These are phyloP conservation scores for Xiphorhynchus elegans DNA, from an alignment of 2,113 vertebrate genomes.

Conservation along the genomic window DNA sequence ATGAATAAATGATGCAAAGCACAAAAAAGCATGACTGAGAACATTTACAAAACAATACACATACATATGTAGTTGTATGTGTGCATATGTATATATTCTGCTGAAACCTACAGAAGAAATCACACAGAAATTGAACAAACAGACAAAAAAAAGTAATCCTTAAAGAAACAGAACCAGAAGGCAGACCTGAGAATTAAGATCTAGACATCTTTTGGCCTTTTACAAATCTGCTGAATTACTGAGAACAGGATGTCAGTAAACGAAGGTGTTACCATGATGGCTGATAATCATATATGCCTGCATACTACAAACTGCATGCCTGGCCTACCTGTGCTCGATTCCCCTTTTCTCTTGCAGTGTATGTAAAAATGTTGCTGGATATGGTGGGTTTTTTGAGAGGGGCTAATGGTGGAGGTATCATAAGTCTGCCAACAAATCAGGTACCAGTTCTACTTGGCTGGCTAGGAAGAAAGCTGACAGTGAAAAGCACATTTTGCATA, in stretches of 20 bases:
- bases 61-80: conserved; percentile 1
- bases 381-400: background rate
- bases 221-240: background rate
- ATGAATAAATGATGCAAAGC: conserved; percentile 39
- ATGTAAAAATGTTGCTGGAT: background rate
- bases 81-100: conserved; percentile 14
- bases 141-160: background rate
- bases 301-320: background rate
- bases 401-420: background rate
- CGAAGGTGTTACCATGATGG: background rate
- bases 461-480: background rate
- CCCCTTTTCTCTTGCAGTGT: background rate
- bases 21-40: conserved; percentile 16
- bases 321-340: background rate
- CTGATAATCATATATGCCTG: background rate
- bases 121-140: conserved; percentile 8
- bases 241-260: background rate
- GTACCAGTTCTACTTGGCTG: background rate
- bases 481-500: background rate
- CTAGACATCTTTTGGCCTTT: conserved; percentile 15
- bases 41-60: conserved; percentile 43
- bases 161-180: conserved; percentile 42
- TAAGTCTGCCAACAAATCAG: background rate
- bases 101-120: conserved; percentile 37
- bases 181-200: conserved; percentile 49